phyloP scores from a whole-genome alignment of 2,113 vertebrate species.

The Anser cygnoides region DNA sequence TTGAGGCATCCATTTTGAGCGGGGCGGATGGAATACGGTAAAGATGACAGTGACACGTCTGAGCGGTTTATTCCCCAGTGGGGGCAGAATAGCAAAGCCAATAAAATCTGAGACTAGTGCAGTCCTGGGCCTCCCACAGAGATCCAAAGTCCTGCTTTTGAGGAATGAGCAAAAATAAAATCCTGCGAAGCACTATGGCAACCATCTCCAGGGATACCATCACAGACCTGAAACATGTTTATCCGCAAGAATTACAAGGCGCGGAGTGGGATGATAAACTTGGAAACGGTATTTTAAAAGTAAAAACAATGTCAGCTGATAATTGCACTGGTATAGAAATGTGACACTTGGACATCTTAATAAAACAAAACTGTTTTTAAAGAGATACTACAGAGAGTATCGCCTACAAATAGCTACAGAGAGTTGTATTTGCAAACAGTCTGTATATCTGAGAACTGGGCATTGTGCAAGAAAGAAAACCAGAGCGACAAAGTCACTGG shows the following conservation, averaged over 20 bases:
- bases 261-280: constrained; percentile 9
- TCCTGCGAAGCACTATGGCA: constrained; percentile 49
- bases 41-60: background rate
- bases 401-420: background rate
- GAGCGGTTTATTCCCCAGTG: background rate
- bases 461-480: background rate
- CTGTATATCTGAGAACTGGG: background rate
- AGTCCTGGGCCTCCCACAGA: constrained; percentile 31
- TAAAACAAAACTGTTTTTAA: constrained; percentile 12
- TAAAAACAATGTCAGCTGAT: constrained; percentile 40
- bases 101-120: background rate
- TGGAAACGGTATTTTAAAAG: constrained; percentile 45
- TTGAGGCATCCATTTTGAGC: background rate
- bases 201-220: constrained; percentile 64
- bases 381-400: background rate
- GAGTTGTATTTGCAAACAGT: background rate
- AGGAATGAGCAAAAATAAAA: constrained; percentile 60
- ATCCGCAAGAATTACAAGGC: constrained; percentile 41
- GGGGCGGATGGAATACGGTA: background rate
- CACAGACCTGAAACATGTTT: constrained; percentile 48
- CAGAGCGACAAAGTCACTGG: background rate
- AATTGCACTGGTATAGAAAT: constrained; percentile 11
- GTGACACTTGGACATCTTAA: background rate
- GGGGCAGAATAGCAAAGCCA: constrained; percentile 8
- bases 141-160: constrained; percentile 41